Evolutionary conservation across 2,888 invertebrate genomes (phyloP).

Genomic region (Ichneumoninae sp.): DNA sequence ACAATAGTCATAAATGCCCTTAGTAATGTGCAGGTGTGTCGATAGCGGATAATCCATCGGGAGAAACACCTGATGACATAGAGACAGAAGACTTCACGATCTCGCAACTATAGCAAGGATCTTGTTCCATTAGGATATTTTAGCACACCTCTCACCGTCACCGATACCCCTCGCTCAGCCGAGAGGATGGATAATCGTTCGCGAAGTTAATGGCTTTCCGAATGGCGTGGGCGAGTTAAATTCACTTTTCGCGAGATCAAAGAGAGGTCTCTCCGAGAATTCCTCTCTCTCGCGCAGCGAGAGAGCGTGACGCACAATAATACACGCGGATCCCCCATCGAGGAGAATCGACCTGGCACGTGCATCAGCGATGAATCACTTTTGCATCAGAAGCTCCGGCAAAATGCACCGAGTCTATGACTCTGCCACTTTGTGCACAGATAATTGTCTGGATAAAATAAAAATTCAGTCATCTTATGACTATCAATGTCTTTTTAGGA

Average conservation of each 20-base stretch:
- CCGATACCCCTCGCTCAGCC: slow-evolving; percentile 8
- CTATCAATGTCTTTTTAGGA: not conserved
- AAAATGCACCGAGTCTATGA: slow-evolving; percentile 22
- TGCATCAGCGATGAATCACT: slow-evolving; percentile 68
- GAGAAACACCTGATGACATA: slow-evolving; percentile 36
- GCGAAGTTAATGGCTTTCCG: slow-evolving; percentile 67
- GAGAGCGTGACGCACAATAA: slow-evolving; percentile 62
- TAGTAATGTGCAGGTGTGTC: slow-evolving; percentile 61
- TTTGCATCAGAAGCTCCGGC: slow-evolving; percentile 53
- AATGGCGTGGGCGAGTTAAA: slow-evolving; percentile 66
- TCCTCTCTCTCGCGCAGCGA: not conserved
- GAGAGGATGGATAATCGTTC: slow-evolving; percentile 57
- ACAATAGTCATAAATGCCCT: slow-evolving; percentile 26
- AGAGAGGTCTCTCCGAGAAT: slow-evolving; percentile 34
- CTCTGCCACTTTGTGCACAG: not conserved
- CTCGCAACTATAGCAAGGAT: slow-evolving; percentile 14
- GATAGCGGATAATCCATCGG: slow-evolving; percentile 20
- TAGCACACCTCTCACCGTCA: slow-evolving; percentile 25
- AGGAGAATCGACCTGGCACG: slow-evolving; percentile 62
- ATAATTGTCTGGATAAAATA: not conserved
- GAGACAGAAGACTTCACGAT: slow-evolving; percentile 22
- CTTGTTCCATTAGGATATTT: slow-evolving; percentile 42
- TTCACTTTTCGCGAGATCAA: slow-evolving; percentile 67
- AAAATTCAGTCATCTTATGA: not conserved
- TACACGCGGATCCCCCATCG: slow-evolving; percentile 42